Base-by-base conservation (phyloP, 1,140 invertebrate species). In the Kradibia gibbosae region DNA sequence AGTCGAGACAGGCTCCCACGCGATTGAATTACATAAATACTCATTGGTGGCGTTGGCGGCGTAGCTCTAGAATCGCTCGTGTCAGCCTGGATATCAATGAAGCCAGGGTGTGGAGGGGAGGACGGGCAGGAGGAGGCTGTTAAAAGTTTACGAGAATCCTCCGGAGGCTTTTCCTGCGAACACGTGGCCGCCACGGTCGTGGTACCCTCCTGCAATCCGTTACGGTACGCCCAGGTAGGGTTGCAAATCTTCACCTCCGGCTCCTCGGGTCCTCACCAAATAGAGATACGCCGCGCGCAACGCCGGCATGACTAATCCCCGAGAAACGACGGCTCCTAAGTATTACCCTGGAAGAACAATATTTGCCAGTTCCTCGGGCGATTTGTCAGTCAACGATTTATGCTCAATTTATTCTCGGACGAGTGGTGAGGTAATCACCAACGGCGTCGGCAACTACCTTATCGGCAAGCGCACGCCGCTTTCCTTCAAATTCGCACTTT, bases 241-340 rank as follows among this genome's bases (percentile, higher is more conserved):
- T 79, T 79, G 67, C 78, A 72, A 79, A 79, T 79, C 78, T 79
- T 71, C 36, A 48, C 31, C 25, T 11, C 28, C 71, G 2, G 28
- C 20, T 31, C 25, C 5, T 13, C 39, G 11, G 20, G 55, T n/a
- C 20, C 25, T 65, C 39, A 8, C 39, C 74, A 76, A 67, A 76
- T 65, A 48, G 74, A 76, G 57, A 76, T 28, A 34, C 34, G 53
- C 45, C 20, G n/a, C 36, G 25, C 48, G n/a, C n/a, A 57, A 25
- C 13, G 25, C 17, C 10, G 4, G 53, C 15, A 2, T 34, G 45
- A 60, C 62, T 67, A 70, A 70, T 78, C 42, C 57, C 62, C 25
- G 13, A 0, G 42, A 55, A 10, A 34, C 15, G 60, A 50, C 75
- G 15, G 71, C 28, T 73, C 71, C 71, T 25, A n/a, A 53, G 45